Evolutionary conservation across 1,140 invertebrate species (phyloP), one percentile per base, ranked within the genome.

Genomic region (Zaprionus davidi): DNA sequence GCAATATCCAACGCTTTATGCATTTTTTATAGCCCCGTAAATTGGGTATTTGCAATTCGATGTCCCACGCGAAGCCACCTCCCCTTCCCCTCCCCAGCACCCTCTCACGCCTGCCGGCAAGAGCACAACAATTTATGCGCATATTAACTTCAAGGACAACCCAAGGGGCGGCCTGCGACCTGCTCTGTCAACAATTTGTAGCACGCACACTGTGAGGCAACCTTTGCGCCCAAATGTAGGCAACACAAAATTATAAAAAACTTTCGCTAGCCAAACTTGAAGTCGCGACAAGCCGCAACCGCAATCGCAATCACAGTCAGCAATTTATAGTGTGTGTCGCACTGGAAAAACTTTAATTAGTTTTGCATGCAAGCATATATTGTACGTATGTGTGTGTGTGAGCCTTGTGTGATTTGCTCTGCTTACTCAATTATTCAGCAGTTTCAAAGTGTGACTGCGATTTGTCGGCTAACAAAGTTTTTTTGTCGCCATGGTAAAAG

Each of bases 121-220:
- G 2, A n/a, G 15, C n/a, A 24, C 20, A 51, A 51, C 26, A 72
- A 87, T 77, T 71, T 87, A 79, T 82, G 78, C 56, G 58, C 81
- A 85, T 83, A 70, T 66, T 49, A 77, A 68, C 31, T 38, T 63
- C 34, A 75, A 75, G 67, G 72, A 75, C 72, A 70, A 63, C 36
- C 49, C 55, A 53, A 44, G 49, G 51, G 46, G 15, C 9, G 31
- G 3, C 31, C 31, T 31, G 28, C 28, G 28, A 31, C 28, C 28
- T 34, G 31, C 31, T 34, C 17, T 26, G 34, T 26, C 71, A 74
- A 74, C 71, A 74, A 74, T 74, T 74, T 74, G 49, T 46, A 13
- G 22, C 66, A 74, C 71, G 71, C 71, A 73, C 56, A 1, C 22
- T n/a, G 15, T 11, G 15, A 24, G 31, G 53, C 31, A 56, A 2